A percentile compares a stretch with the other conserved stretches of the same genome.
These are phyloP conservation scores for Oryzias celebensis DNA, from an alignment of 2,113 vertebrate species.

Conservation along the genomic window DNA sequence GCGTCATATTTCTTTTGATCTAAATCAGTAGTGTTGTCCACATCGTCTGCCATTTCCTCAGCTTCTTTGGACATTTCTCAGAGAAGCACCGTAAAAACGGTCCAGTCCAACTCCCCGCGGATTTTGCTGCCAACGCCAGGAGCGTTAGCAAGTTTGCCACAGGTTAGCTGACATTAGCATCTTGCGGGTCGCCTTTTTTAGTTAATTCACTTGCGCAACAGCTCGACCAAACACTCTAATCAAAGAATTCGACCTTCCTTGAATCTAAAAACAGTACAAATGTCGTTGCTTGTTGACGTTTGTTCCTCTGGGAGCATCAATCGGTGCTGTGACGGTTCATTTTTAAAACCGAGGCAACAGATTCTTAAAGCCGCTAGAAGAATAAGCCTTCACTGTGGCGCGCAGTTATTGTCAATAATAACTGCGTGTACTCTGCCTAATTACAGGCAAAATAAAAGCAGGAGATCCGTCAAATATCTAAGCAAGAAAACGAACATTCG, in stretches of 20 bases:
- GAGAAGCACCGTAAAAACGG: neutral
- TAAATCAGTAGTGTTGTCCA: slow-evolving; percentile 65
- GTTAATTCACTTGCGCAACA: neutral
- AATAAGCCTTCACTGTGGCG: neutral
- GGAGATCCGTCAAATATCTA: neutral
- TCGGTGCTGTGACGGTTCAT: neutral
- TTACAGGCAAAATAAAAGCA: fast-evolving
- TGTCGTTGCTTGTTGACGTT: neutral
- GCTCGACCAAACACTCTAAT: neutral
- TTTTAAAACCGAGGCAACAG: neutral
- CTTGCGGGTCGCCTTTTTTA: neutral
- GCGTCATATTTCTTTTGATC: slow-evolving; percentile 83
- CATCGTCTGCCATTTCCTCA: slow-evolving; percentile 73
- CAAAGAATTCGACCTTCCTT: neutral
- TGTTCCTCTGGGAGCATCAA: neutral
- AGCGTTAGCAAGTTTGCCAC: slow-evolving; percentile 30
- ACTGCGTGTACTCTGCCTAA: neutral
- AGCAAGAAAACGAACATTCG: neutral
- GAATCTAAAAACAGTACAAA: neutral
- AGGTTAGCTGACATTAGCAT: slow-evolving; percentile 19
- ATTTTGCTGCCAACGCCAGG: neutral
- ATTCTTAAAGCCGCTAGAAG: neutral
- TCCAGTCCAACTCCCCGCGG: neutral
- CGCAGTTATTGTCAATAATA: neutral
- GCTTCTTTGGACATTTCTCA: neutral